A percentile compares a stretch with the other conserved stretches of the same genome.
These are phyloP conservation scores for Philereme vetulata DNA, from an alignment of 2,888 invertebrate genomes.

Conservation along the genomic window DNA sequence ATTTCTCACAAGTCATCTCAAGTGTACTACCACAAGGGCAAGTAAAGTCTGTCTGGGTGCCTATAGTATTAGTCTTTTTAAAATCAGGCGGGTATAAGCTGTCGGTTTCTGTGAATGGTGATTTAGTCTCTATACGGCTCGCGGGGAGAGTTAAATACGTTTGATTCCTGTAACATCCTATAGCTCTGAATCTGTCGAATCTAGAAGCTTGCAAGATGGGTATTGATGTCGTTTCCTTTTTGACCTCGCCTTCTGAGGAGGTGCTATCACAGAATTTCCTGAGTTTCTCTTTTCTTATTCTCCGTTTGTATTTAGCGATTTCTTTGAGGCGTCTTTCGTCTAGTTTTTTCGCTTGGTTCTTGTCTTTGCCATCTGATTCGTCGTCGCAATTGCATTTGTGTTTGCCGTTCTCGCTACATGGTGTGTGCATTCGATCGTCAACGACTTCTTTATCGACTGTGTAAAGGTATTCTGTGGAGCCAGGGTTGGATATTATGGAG, in stretches of 20 bases:
- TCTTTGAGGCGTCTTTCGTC: conserved; percentile 74
- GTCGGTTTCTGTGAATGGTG: conserved; percentile 65
- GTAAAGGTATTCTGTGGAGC: conserved; percentile 36
- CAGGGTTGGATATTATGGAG: conserved; percentile 41
- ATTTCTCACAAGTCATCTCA: conserved; percentile 56
- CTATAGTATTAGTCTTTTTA: conserved; percentile 65
- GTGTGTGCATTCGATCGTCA: conserved; percentile 88
- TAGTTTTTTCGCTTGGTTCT: conserved; percentile 60
- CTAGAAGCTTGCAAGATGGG: conserved; percentile 78
- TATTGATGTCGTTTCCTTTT: conserved; percentile 74
- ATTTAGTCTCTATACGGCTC: conserved; percentile 66
- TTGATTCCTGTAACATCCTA: conserved; percentile 76
- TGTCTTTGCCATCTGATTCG: conserved; percentile 83
- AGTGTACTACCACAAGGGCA: conserved; percentile 67
- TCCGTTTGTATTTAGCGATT: conserved; percentile 76
- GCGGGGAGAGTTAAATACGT: conserved; percentile 75
- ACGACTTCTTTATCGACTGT: conserved; percentile 63
- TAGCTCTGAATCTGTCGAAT: conserved; percentile 75
- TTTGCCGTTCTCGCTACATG: conserved; percentile 89
- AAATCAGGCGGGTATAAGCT: conserved; percentile 58
- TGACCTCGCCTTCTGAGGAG: conserved; percentile 71
- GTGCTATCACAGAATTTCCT: conserved; percentile 74
- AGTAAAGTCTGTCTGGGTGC: conserved; percentile 70
- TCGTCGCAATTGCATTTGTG: conserved; percentile 90
- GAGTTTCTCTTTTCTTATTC: conserved; percentile 72